A percentile compares a stretch with the other conserved stretches of the same genome.
Conservation (phyloP, 2,888 invertebrate genomes). For the Gastracanthus pulcherrimus region DNA sequence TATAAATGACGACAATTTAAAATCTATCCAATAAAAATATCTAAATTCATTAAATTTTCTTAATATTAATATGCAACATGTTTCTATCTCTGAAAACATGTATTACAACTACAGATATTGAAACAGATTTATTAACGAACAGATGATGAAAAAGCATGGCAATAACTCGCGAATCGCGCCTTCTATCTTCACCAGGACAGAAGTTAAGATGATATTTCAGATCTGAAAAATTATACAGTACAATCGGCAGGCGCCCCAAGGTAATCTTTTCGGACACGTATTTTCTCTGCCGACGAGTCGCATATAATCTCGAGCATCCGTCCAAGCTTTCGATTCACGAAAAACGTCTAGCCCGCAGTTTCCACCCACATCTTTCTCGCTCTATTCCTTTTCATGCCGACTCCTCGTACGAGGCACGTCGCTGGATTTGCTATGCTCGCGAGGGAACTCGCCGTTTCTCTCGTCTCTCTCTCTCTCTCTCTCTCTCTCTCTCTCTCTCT, state of each 20-base stretch:
- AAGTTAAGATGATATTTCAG: not conserved
- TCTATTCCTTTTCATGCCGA: too few species aligned
- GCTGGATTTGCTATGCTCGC: conserved; percentile 17
- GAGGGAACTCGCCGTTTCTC: not conserved
- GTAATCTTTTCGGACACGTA: not conserved
- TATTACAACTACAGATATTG: too few species aligned
- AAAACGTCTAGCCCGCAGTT: conserved; percentile 17
- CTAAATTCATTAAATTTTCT: too few species aligned
- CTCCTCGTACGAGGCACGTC: too few species aligned
- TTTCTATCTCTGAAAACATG: too few species aligned
- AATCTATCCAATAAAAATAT: too few species aligned
- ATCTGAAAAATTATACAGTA: not conserved
- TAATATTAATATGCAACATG: too few species aligned
- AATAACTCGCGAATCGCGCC: too few species aligned
- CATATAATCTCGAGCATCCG: not conserved
- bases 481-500: not conserved
- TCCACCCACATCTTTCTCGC: not conserved
- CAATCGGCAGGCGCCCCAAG: not conserved
- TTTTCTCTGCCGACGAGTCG: not conserved
- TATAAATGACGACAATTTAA: too few species aligned
- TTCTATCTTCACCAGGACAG: too few species aligned
- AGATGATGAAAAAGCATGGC: too few species aligned
- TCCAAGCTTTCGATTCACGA: not conserved
- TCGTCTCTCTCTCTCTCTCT: not conserved
- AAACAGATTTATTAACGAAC: too few species aligned